Evolutionary conservation across 2,797 vertebrate species (phyloP).

Genomic region (Buceros bicornis): DNA sequence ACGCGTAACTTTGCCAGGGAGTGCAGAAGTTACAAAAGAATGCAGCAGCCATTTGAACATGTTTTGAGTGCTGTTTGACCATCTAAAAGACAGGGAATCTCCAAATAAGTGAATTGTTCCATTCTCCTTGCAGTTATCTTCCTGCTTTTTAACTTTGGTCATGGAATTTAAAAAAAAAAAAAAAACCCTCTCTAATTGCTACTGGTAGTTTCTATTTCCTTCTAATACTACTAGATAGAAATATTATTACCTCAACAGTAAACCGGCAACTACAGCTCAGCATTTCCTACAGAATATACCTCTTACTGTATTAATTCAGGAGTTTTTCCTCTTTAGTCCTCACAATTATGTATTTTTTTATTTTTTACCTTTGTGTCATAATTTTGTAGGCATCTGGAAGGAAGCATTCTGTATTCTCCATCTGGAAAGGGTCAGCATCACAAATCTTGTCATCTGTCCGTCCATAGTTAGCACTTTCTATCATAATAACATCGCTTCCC

Average conservation of each 20-base stretch:
- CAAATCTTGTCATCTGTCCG: constrained; percentile 99
- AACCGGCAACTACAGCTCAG: not conserved
- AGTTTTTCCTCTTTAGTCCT: not conserved
- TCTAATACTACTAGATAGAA: not conserved
- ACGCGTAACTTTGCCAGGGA: not conserved
- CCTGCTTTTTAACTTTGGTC: not conserved
- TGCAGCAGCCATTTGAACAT: not conserved
- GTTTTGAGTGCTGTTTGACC: not conserved
- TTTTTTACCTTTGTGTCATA: constrained; percentile 96
- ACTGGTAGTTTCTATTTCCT: not conserved
- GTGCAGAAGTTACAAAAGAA: not conserved
- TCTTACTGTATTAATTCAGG: not conserved
- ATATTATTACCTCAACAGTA: not conserved
- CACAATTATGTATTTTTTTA: not conserved
- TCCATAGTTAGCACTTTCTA: constrained; percentile 98
- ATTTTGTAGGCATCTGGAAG: constrained; percentile 99
- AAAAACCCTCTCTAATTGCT: not conserved
- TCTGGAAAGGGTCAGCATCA: constrained; percentile 98
- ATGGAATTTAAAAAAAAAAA: not conserved
- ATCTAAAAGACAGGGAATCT: not conserved
- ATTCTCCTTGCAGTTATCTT: not conserved
- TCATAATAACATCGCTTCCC: constrained; percentile 99
- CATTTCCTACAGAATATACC: not conserved
- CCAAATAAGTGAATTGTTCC: not conserved
- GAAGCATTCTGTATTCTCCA: constrained; percentile 99